Evolutionary conservation across 2,113 vertebrate genomes (phyloP).

Genomic region (Rhinogobius similis): DNA sequence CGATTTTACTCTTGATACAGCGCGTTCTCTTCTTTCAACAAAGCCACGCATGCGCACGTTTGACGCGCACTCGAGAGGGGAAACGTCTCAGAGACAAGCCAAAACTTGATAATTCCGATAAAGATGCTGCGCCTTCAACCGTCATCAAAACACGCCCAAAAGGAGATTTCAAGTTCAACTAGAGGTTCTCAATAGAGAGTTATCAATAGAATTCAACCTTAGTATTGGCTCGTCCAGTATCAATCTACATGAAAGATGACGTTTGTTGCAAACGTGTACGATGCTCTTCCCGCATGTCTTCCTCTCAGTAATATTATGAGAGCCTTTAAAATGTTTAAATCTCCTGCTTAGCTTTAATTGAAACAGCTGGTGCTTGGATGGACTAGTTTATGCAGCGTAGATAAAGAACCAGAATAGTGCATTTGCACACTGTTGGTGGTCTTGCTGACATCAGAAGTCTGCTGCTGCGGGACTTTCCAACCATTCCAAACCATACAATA

Average conservation of each 20-base stretch:
- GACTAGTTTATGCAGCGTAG: conserved; percentile 21
- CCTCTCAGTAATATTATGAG: conserved; percentile 8
- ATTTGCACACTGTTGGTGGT: conserved; percentile 24
- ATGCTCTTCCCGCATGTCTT: neutral
- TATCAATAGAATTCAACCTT: too few species aligned
- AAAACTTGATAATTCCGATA: conserved; percentile 5
- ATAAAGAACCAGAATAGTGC: conserved; percentile 23
- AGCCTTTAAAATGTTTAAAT: conserved; percentile 26
- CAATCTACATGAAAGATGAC: neutral
- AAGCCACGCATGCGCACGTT: conserved; percentile 58
- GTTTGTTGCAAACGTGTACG: neutral
- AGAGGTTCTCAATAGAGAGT: too few species aligned
- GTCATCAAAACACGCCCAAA: neutral
- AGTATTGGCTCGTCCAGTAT: neutral
- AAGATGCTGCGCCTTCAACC: neutral
- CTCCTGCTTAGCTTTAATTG: conserved; percentile 19
- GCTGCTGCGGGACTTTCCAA: conserved; percentile 5
- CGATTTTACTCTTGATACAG: neutral
- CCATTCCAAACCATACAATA: neutral
- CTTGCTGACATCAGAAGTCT: neutral
- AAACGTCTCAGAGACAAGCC: conserved; percentile 4
- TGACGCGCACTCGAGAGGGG: conserved; percentile 6
- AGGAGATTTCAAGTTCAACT: neutral
- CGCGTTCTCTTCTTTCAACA: neutral
- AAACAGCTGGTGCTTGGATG: conserved; percentile 21